These are phyloP conservation scores for Orbicella faveolata DNA, from an alignment of 64 coral and sea anemone genomes.

Conservation along the genomic window DNA sequence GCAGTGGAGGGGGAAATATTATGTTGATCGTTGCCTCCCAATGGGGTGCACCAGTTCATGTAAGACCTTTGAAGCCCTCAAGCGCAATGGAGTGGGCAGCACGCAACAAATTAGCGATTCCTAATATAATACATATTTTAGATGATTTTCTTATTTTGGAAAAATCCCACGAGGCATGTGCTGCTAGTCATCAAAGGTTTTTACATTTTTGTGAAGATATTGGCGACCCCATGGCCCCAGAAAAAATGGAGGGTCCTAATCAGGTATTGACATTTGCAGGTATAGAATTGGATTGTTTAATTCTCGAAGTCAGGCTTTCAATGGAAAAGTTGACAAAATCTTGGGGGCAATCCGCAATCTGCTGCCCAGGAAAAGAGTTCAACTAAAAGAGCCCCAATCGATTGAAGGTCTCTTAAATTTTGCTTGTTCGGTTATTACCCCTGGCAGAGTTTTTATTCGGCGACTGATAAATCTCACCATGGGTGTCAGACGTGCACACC, in stretches of 20 bases:
- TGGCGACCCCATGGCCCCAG: neutral
- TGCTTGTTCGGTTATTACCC: neutral
- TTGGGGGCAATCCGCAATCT: no score
- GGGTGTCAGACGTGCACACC: neutral
- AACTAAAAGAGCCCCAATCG: neutral
- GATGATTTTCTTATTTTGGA: constrained; percentile 46
- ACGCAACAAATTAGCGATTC: constrained; percentile 9
- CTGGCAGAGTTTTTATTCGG: neutral
- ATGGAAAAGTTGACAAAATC: no score
- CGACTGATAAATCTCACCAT: neutral
- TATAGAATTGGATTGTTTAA: neutral
- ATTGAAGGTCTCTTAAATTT: neutral
- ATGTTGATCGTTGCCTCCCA: neutral
- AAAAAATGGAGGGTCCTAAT: neutral
- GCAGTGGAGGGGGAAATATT: neutral
- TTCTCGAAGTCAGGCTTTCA: no score
- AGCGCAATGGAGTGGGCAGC: constrained; percentile 24
- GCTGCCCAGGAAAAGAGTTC: no score
- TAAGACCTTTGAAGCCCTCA: constrained; percentile 23
- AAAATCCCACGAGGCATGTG: neutral
- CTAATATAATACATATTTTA: constrained; percentile 33
- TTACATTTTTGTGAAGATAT: neutral
- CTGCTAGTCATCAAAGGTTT: neutral
- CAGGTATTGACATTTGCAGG: neutral
- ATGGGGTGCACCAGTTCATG: constrained; percentile 30